Evolutionary conservation across 2,113 vertebrate species (phyloP).

Genomic region (Toxotes jaculatrix): DNA sequence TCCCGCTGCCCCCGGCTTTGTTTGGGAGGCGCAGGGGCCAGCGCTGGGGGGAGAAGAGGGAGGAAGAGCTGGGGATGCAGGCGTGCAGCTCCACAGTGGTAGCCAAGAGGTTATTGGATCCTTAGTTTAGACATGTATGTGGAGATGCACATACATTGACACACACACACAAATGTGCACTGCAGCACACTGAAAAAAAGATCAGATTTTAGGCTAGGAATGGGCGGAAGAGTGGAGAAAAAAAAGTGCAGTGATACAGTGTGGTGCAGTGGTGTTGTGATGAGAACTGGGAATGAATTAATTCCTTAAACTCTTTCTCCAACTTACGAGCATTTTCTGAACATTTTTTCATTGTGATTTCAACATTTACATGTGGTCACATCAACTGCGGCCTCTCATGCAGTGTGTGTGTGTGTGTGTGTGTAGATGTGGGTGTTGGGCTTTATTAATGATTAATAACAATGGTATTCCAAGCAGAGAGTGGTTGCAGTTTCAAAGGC

Average conservation of each 20-base stretch:
- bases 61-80: slow-evolving; percentile 68
- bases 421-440: slow-evolving; percentile 28
- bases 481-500: background rate
- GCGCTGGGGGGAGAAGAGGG: slow-evolving; percentile 67
- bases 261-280: slow-evolving; percentile 30
- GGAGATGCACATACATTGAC: slow-evolving; percentile 47
- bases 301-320: slow-evolving; percentile 42
- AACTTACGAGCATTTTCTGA: background rate
- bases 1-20: slow-evolving; percentile 86
- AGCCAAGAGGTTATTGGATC: slow-evolving; percentile 73
- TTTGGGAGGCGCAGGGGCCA: slow-evolving; percentile 85
- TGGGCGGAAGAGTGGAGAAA: slow-evolving; percentile 28
- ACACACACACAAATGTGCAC: slow-evolving; percentile 23
- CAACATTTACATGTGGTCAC: slow-evolving; percentile 24
- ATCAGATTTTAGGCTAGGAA: slow-evolving; percentile 59
- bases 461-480: slow-evolving; percentile 10
- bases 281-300: slow-evolving; percentile 68
- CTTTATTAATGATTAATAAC: slow-evolving; percentile 54
- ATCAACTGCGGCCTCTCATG: slow-evolving; percentile 21
- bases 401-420: slow-evolving; percentile 7
- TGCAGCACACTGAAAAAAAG: slow-evolving; percentile 47
- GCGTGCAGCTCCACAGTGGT: slow-evolving; percentile 75
- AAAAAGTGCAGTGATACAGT: background rate
- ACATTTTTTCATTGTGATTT: slow-evolving; percentile 27
- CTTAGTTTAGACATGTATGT: slow-evolving; percentile 63